Base-by-base conservation (phyloP, 2,888 invertebrate genomes). In the Cyclophora albipunctata region DNA sequence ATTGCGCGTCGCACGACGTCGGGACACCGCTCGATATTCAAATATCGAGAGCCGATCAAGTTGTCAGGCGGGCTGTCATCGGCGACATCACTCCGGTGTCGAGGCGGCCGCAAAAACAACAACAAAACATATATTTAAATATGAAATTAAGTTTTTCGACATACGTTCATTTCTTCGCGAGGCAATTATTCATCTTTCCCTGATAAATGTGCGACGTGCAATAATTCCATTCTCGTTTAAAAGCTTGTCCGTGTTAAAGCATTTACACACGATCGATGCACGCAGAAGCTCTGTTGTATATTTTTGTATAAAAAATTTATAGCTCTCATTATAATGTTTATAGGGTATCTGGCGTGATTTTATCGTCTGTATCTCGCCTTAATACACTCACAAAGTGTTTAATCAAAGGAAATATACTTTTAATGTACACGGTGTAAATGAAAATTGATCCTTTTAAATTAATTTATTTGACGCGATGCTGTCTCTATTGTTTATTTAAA, bases 211-310 rank as follows among this genome's bases (percentile, higher is more conserved):
- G 68, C 77, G 81, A 81, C 77, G 78, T 73, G 81, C 72, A 84
- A 86, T 85, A 85, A 84, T 81, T 84, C 75, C 81, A 79, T 78
- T 78, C 81, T 78, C 75, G 79, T 83, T 84, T 80, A 79, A 81
- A 71, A 75, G 74, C 72, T 74, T 76, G 77, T 75, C 71, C 73
- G 64, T 71, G 73, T 73, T 70, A 73, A 75, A 69, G 69, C 62
- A 52, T 68, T 67, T 74, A 66, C 76, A 78, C 75, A 75, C 66
- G 65, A 63, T 67, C 64, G 69, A 65, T 66, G 67, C 74, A 67
- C 60, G 60, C 57, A 57, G 55, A 45, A 57, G 53, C 59, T 37
- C 5, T 55, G 60, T 49, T 67, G 63, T 69, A 70, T 69, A 68
- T 71, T 71, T 73, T 70, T 69, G 63, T 68, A 66, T 56, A 69